These are phyloP conservation scores for Chrysocyon brachyurus DNA, from an alignment of 2,797 vertebrate species.

Conservation along the genomic window DNA sequence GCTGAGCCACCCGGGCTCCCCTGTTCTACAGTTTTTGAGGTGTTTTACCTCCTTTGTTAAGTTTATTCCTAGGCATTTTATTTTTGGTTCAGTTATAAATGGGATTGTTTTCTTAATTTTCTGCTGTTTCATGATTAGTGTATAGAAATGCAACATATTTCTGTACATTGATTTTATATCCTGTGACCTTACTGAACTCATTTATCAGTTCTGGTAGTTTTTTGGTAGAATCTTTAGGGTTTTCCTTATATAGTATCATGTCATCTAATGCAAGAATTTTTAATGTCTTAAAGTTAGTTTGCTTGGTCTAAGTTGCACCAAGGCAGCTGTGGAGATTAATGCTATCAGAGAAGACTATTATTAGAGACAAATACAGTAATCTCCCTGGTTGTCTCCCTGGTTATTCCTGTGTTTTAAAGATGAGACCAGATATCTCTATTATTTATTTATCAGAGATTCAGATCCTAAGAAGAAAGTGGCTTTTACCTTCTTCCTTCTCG, in stretches of 20 bases:
- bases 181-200: neutral
- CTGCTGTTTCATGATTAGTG: neutral
- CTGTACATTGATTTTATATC: neutral
- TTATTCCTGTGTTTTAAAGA: constrained; percentile 33
- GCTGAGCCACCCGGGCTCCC: too few species aligned
- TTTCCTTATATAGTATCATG: neutral
- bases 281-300: neutral
- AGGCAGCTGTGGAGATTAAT: neutral
- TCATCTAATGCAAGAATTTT: constrained; percentile 7
- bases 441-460: neutral
- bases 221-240: neutral
- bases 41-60: neutral
- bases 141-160: neutral
- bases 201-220: neutral
- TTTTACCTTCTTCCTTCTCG: neutral
- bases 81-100: neutral
- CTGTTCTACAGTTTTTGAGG: neutral
- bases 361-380: constrained; percentile 3
- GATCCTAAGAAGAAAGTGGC: neutral
- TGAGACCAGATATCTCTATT: neutral
- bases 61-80: neutral
- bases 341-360: neutral
- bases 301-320: neutral
- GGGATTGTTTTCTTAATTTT: neutral
- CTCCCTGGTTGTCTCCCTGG: neutral